A percentile compares a stretch with the other conserved stretches of the same genome.
phyloP scores from a whole-genome alignment of 2,113 vertebrate genomes.

The Cariama cristata region DNA sequence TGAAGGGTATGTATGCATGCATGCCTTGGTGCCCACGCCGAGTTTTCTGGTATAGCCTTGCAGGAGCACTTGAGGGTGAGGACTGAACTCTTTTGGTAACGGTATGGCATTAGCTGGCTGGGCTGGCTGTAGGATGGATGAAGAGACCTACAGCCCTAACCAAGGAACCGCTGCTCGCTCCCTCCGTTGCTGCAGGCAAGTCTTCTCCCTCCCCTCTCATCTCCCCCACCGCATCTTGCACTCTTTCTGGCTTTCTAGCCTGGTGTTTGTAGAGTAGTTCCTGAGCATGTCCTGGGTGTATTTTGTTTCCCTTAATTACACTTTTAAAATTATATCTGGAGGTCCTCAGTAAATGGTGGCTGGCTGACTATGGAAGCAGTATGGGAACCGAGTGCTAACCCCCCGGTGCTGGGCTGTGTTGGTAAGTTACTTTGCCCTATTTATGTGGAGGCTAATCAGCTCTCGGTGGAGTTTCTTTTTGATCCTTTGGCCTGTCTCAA shows the following conservation, averaged over 20 bases:
- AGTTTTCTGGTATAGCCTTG: background rate
- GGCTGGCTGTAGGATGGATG: background rate
- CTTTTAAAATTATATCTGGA: background rate
- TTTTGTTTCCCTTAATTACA: background rate
- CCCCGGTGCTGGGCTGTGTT: background rate
- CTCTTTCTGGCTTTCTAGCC: background rate
- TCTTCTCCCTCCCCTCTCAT: background rate
- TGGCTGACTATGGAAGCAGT: background rate
- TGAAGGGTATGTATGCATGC: accelerated
- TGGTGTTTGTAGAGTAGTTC: background rate
- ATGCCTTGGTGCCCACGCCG: background rate
- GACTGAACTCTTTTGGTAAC: background rate
- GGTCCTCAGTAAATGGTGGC: background rate
- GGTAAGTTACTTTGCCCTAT: background rate
- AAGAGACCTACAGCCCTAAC: background rate
- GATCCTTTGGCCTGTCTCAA: conserved; percentile 49
- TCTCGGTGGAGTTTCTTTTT: conserved; percentile 38
- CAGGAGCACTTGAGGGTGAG: background rate
- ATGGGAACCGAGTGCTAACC: background rate
- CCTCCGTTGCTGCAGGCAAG: background rate
- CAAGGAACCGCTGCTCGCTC: background rate
- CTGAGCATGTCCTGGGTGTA: background rate
- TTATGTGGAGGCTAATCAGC: conserved; percentile 40
- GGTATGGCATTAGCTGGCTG: background rate
- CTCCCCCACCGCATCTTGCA: background rate